Evolutionary conservation across 1,140 invertebrate genomes (phyloP).

Genomic region (Cataglyphis hispanica): DNA sequence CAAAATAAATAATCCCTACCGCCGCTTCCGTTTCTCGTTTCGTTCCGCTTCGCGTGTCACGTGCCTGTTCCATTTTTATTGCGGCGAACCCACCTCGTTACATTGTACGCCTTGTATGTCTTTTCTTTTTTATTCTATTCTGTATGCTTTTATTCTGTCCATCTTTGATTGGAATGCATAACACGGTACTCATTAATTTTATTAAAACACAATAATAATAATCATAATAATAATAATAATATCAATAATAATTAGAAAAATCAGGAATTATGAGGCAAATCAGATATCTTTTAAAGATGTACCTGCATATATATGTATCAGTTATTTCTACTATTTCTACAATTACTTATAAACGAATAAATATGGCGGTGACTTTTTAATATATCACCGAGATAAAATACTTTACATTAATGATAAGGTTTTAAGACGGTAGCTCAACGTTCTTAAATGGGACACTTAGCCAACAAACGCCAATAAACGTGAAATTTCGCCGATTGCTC

Average conservation of each 20-base stretch:
- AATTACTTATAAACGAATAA: background rate
- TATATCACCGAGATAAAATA: background rate
- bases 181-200: background rate
- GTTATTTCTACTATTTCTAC: background rate
- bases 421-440: background rate
- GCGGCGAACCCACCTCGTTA: conserved; percentile 66
- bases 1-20: conserved; percentile 83
- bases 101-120: conserved; percentile 31
- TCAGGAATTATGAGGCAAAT: background rate
- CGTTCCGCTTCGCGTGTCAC: conserved; percentile 71
- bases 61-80: conserved; percentile 67
- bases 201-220: background rate
- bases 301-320: background rate
- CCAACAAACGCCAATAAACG: conserved; percentile 22
- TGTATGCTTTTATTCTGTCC: background rate
- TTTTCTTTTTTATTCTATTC: conserved; percentile 17
- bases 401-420: background rate
- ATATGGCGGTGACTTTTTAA: background rate
- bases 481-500: conserved; percentile 18
- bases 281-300: background rate
- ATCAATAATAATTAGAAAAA: background rate
- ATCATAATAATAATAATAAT: background rate
- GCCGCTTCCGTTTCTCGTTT: conserved; percentile 77
- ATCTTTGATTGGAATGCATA: conserved; percentile 10
- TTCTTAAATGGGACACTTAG: conserved; percentile 49